phyloP scores from a whole-genome alignment of 1,140 invertebrate species.

The Papilio machaon region DNA sequence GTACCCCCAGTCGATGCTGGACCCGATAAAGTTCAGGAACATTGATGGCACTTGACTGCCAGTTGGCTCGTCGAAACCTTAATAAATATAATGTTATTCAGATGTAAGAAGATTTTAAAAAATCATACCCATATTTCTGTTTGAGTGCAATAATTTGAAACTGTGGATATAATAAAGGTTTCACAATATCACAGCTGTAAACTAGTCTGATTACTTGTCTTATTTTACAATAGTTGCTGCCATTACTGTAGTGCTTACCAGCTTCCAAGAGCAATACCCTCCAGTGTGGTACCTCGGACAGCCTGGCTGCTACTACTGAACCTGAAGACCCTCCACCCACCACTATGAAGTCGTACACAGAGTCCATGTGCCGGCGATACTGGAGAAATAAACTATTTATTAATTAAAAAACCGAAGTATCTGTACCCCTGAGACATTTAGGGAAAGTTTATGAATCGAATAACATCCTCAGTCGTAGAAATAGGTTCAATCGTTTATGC shows the following conservation, averaged over 20 bases:
- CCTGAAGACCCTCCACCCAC: constrained; percentile 95
- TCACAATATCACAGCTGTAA: too few relatives aligned
- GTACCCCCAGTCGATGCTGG: constrained; percentile 94
- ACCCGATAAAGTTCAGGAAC: constrained; percentile 92
- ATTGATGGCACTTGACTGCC: constrained; percentile 92
- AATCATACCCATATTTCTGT: too few relatives aligned
- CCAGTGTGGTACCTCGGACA: constrained; percentile 90
- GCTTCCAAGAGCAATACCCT: constrained; percentile 92
- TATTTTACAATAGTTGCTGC: too few relatives aligned
- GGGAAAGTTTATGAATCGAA: too few relatives aligned
- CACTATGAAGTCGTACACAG: constrained; percentile 92
- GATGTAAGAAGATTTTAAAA: too few relatives aligned
- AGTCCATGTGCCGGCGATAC: constrained; percentile 83
- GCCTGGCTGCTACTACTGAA: constrained; percentile 90
- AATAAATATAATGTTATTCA: not conserved
- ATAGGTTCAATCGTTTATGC: too few relatives aligned
- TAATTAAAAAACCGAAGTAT: not conserved
- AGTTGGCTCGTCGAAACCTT: constrained; percentile 90
- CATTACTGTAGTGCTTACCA: constrained; percentile 72
- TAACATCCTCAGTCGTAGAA: too few relatives aligned
- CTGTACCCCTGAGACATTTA: too few relatives aligned
- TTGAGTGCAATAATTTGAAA: too few relatives aligned
- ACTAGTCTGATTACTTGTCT: too few relatives aligned
- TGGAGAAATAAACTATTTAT: constrained; percentile 55
- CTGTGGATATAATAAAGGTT: too few relatives aligned